A percentile compares a stretch with the other conserved stretches of the same genome.
Evolutionary conservation across 2,113 vertebrate genomes (phyloP).

Genomic region (Erythrocebus patas): DNA sequence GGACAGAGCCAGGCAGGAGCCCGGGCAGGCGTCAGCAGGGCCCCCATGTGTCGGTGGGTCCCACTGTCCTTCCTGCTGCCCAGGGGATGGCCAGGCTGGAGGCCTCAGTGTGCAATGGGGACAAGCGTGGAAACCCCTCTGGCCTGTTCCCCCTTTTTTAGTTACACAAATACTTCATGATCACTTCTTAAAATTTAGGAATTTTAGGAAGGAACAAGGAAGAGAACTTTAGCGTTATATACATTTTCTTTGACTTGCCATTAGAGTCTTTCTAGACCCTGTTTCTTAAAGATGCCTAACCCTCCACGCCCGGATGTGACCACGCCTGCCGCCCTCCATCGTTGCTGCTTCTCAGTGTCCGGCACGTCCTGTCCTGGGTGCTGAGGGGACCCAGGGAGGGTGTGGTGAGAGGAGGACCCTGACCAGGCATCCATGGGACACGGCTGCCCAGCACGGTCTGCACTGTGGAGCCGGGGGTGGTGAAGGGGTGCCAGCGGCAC

Average conservation of each 20-base stretch:
- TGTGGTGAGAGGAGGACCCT: not conserved
- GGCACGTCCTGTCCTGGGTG: not conserved
- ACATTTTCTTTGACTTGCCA: not conserved
- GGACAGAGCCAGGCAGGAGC: not conserved
- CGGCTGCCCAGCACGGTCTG: fast-evolving
- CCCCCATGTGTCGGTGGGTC: not conserved
- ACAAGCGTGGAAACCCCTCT: not conserved
- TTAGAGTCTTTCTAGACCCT: not conserved
- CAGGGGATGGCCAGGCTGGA: not conserved
- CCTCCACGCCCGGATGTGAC: fast-evolving
- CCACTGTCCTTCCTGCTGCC: not conserved
- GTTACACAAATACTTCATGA: not conserved
- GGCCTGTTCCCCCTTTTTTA: not conserved
- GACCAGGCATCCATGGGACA: not conserved
- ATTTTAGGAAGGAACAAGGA: not conserved
- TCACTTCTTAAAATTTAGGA: not conserved
- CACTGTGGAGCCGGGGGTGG: no score
- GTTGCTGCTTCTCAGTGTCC: fast-evolving
- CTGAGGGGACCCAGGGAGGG: not conserved
- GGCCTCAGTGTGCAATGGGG: not conserved
- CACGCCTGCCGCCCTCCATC: not conserved
- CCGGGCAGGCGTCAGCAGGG: not conserved
- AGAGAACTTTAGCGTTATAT: not conserved
- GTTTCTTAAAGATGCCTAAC: not conserved
- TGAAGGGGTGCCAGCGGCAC: not conserved